Conservation (phyloP, 2,113 vertebrate genomes). For the Todiramphus chloris region DNA sequence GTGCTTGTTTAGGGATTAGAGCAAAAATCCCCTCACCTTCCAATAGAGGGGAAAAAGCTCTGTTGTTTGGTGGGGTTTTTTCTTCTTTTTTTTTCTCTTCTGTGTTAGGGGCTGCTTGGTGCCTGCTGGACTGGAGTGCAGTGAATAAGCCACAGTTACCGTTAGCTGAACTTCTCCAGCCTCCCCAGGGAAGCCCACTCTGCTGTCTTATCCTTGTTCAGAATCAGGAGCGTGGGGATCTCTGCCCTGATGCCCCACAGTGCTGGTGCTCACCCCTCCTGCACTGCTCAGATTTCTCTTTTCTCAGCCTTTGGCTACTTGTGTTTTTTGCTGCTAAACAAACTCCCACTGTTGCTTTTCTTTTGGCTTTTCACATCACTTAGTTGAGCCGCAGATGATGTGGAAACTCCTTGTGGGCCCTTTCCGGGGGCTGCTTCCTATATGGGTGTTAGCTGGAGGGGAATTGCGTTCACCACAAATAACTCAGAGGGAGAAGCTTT, state of each 20-base stretch:
- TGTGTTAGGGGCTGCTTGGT: not conserved
- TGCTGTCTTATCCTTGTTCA: not conserved
- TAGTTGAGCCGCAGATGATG: not conserved
- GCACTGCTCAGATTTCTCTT: not conserved
- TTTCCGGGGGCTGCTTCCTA: rapidly evolving
- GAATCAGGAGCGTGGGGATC: not conserved
- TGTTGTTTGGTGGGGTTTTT: too few species aligned
- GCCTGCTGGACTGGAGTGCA: not conserved
- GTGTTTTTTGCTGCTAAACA: not conserved
- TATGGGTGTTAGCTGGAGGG: not conserved
- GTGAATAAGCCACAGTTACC: not conserved
- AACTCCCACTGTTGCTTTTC: not conserved
- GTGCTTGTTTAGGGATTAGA: slow-evolving; percentile 40
- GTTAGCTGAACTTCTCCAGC: not conserved
- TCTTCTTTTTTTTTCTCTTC: not conserved
- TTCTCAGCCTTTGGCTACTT: not conserved
- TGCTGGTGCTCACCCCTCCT: not conserved
- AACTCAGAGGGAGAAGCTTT: not conserved
- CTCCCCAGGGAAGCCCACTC: not conserved
- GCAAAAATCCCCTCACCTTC: slow-evolving; percentile 34
- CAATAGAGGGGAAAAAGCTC: not conserved
- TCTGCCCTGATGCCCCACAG: not conserved
- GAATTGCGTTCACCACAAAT: not conserved
- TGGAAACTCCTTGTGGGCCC: rapidly evolving
- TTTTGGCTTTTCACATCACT: not conserved